phyloP scores from a whole-genome alignment of 2,888 invertebrate genomes.

The Hyposoter dolosus region DNA sequence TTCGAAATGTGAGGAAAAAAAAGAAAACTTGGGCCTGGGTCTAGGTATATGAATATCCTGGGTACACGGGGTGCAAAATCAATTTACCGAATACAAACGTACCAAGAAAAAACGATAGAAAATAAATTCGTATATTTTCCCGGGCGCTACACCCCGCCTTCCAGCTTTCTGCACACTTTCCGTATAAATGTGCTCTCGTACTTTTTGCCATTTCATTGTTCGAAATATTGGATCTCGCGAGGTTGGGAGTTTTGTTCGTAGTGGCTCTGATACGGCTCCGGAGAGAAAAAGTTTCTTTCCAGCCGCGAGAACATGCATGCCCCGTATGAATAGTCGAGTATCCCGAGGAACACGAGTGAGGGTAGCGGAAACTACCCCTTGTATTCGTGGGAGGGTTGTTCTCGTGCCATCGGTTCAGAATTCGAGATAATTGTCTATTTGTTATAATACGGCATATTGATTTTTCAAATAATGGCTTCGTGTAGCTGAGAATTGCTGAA shows the following conservation, averaged over 20 bases:
- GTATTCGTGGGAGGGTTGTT: conserved; percentile 39
- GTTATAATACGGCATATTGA: conserved; percentile 77
- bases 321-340: conserved; percentile 45
- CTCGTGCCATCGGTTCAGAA: neutral
- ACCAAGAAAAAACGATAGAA: conserved; percentile 33
- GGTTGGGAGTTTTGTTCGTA: conserved; percentile 19
- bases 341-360: conserved; percentile 13
- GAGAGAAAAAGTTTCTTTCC: conserved; percentile 46
- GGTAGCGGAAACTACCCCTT: conserved; percentile 30
- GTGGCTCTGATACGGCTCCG: conserved; percentile 25
- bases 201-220: conserved; percentile 59
- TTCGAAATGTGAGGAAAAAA: neutral
- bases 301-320: conserved; percentile 46
- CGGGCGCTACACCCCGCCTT: conserved; percentile 18
- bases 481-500: neutral
- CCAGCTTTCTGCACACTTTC: neutral
- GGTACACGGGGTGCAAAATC: conserved; percentile 35
- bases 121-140: conserved; percentile 50
- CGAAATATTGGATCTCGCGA: conserved; percentile 53
- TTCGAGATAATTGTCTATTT: conserved; percentile 10
- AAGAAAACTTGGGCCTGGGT: neutral
- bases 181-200: conserved; percentile 26
- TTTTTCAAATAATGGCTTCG: conserved; percentile 80
- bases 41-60: neutral
- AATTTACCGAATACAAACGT: conserved; percentile 50